These are phyloP conservation scores for Callospermophilus lateralis DNA, from an alignment of 2,113 vertebrate genomes.

Conservation along the genomic window DNA sequence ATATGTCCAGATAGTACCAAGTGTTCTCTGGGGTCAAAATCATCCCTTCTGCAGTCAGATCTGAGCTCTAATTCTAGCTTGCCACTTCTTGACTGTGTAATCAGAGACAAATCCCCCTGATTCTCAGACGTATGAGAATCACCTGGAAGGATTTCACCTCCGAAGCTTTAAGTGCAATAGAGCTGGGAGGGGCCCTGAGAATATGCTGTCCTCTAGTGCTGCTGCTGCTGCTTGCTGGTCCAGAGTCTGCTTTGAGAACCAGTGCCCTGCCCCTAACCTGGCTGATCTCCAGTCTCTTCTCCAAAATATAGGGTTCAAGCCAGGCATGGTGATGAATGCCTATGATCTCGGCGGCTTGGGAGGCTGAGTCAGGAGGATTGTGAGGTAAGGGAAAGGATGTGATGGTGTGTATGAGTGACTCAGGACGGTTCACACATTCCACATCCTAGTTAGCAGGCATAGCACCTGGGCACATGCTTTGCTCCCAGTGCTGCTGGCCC, in stretches of 20 bases:
- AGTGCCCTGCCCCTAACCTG: neutral
- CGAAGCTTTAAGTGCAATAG: neutral
- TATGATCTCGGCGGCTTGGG: too few relatives aligned
- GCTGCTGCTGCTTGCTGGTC: too few relatives aligned
- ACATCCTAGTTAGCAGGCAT: neutral
- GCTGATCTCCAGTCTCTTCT: neutral
- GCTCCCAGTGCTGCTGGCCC: neutral
- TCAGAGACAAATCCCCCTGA: neutral
- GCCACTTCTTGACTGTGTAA: neutral
- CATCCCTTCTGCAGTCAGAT: neutral
- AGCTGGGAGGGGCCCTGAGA: neutral
- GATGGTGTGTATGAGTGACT: neutral
- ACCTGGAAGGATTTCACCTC: too few relatives aligned
- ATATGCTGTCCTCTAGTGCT: too few relatives aligned
- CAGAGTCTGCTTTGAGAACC: neutral
- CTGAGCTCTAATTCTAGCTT: rapidly evolving
- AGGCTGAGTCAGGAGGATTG: too few relatives aligned
- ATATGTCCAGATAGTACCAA: neutral
- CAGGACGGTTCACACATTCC: neutral
- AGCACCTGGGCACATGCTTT: rapidly evolving
- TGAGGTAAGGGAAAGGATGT: neutral
- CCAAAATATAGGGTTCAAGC: neutral
- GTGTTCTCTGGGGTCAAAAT: neutral
- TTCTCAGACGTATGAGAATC: neutral
- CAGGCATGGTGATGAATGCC: too few relatives aligned